Evolutionary conservation across 2,797 vertebrate genomes (phyloP).

Genomic region (Momotus momota): DNA sequence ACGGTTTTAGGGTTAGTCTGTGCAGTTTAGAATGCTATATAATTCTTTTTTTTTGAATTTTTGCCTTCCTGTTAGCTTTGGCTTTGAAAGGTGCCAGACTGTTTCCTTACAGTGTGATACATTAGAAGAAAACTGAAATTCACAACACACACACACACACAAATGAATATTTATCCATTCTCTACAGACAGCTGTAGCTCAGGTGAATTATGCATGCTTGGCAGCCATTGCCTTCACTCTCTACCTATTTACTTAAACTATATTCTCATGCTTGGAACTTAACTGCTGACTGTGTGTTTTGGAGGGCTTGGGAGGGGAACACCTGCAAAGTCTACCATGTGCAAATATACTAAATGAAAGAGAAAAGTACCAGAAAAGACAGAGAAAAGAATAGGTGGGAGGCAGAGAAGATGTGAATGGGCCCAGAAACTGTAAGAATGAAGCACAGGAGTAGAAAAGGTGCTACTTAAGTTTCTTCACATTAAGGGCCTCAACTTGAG

Average conservation of each 20-base stretch:
- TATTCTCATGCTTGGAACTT: background rate
- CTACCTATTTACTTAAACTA: accelerated
- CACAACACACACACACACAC: too few relatives aligned
- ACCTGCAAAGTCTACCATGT: background rate
- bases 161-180: background rate
- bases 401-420: background rate
- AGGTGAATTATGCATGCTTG: background rate
- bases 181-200: background rate
- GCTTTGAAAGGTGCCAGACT: background rate
- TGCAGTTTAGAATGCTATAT: background rate
- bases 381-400: background rate
- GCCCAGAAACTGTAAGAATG: background rate
- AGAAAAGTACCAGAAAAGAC: background rate
- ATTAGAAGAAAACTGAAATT: too few relatives aligned
- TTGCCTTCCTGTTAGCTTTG: background rate
- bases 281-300: background rate
- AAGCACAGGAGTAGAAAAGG: background rate
- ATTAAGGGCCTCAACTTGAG: background rate
- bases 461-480: background rate
- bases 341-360: background rate
- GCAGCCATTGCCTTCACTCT: background rate
- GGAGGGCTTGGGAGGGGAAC: background rate
- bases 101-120: too few relatives aligned
- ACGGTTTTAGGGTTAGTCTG: background rate
- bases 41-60: background rate